These are phyloP conservation scores for Heterohyrax brucei DNA, from an alignment of 2,797 vertebrate species.

Conservation along the genomic window DNA sequence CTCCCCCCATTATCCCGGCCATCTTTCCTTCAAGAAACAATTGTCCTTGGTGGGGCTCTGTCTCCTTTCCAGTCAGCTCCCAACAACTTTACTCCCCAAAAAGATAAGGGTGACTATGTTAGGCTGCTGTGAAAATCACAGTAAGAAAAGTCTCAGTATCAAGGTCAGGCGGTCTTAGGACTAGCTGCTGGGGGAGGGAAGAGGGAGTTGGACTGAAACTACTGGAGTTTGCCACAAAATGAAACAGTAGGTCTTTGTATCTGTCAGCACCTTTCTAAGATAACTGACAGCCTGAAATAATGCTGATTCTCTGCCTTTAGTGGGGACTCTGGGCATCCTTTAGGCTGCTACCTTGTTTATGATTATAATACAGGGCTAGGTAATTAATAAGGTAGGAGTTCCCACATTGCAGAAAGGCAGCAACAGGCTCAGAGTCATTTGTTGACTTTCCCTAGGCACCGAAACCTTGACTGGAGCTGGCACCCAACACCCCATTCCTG, in stretches of 20 bases:
- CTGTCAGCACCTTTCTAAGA: background rate
- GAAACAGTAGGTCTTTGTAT: constrained; percentile 55
- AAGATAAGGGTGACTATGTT: constrained; percentile 75
- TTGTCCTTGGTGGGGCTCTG: background rate
- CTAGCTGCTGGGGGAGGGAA: background rate
- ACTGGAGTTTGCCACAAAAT: background rate
- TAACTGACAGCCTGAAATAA: background rate
- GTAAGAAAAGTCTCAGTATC: constrained; percentile 22
- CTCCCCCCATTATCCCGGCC: background rate
- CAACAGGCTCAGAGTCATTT: background rate
- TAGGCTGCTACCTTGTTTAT: constrained; percentile 5
- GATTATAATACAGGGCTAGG: background rate
- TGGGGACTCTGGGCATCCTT: background rate
- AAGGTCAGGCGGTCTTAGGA: constrained; percentile 51
- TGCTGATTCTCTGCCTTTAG: background rate
- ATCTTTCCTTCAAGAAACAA: background rate
- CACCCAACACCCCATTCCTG: background rate
- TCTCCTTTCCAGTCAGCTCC: constrained; percentile 58
- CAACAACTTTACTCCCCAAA: constrained; percentile 53
- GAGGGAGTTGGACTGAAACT: background rate
- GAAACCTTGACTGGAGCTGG: background rate
- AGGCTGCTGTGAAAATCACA: constrained; percentile 52
- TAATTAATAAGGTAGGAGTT: background rate
- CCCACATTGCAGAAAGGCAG: background rate
- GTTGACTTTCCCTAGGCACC: background rate